phyloP scores from a whole-genome alignment of 2,888 invertebrate genomes.

The Amphiduros pacificus region DNA sequence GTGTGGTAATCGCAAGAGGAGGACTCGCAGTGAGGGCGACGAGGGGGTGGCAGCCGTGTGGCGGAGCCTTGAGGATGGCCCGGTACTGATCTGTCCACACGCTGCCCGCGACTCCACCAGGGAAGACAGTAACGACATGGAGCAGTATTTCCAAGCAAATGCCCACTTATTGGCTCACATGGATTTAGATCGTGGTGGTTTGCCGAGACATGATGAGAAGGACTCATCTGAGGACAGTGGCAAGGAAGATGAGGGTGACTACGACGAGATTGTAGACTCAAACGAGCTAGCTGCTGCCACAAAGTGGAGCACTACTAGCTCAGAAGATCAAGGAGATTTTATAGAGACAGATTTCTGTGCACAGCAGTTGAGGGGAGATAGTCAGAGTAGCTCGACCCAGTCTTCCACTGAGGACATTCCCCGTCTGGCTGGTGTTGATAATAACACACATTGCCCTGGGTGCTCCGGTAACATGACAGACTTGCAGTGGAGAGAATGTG shows the following conservation, averaged over 20 bases:
- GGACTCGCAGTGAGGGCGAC: neutral
- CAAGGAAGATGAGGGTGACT: neutral
- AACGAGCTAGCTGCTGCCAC: neutral
- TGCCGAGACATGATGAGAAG: too few species aligned
- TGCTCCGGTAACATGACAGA: too few species aligned
- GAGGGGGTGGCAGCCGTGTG: neutral
- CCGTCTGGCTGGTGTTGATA: neutral
- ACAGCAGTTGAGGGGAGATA: too few species aligned
- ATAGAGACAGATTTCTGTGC: slow-evolving; percentile 51
- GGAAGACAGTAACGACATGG: slow-evolving; percentile 20
- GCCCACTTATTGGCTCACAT: slow-evolving; percentile 20
- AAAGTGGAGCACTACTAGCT: slow-evolving; percentile 4
- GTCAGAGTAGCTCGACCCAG: too few species aligned
- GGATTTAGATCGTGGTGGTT: neutral
- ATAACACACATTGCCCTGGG: too few species aligned
- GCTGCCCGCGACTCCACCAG: neutral
- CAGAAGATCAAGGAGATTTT: slow-evolving; percentile 51
- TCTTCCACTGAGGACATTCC: slow-evolving; percentile 9
- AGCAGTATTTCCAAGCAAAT: slow-evolving; percentile 21
- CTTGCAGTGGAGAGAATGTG: too few species aligned
- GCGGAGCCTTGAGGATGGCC: neutral
- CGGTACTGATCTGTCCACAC: neutral
- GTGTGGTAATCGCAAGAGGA: too few species aligned
- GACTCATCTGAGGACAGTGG: too few species aligned
- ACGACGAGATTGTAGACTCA: neutral